Evolutionary conservation across 2,888 invertebrate species (phyloP), one percentile per base, ranked within the genome.

Genomic region (Gandaritis pyraliata): DNA sequence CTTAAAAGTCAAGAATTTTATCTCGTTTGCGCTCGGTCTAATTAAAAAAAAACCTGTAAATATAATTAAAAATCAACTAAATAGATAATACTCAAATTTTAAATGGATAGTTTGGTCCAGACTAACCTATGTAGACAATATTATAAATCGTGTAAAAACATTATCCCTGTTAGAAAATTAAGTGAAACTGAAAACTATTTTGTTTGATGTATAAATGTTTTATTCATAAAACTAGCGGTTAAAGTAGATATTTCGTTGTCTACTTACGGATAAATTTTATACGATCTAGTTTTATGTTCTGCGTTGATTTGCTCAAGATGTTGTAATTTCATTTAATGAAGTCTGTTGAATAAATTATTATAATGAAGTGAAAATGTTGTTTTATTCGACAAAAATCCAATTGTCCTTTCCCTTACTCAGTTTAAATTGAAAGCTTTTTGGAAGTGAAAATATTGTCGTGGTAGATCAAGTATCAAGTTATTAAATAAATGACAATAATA

Each of bases 301-400:
- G 72, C 72, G 76, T 89, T 90, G 71, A 77, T 88, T 90, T 89
- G 90, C 90, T 90, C 90, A 89, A 90, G 76, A 76, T 81, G 81
- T 80, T 84, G 86, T 86, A 70, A 77, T 80, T 88, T 89, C 72
- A 83, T 87, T 87, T 86, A 70, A 81, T 77, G 79, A 80, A 81
- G 78, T 87, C 81, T 86, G 86, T 88, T 90, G 77, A 90, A 89
- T 90, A 90, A 88, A 90, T 83, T 75, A 85, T 75, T 77, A 78
- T 80, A 63, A 81, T 82, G 69, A 66, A 75, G 69, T 36, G 6
- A 43, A 12, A 43, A 43, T 43, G 43, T 43, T 13, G 13, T 61
- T 50, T 23, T 48, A 49, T 48, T 49, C 18, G 7, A 43, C 3
- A 6, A 43, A 38, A 38, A 1, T 38, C 12, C 12, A n/a, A 33